Evolutionary conservation across 2,797 vertebrate species (phyloP), one percentile per base, ranked within the genome.

Genomic region (Danionella dracula): DNA sequence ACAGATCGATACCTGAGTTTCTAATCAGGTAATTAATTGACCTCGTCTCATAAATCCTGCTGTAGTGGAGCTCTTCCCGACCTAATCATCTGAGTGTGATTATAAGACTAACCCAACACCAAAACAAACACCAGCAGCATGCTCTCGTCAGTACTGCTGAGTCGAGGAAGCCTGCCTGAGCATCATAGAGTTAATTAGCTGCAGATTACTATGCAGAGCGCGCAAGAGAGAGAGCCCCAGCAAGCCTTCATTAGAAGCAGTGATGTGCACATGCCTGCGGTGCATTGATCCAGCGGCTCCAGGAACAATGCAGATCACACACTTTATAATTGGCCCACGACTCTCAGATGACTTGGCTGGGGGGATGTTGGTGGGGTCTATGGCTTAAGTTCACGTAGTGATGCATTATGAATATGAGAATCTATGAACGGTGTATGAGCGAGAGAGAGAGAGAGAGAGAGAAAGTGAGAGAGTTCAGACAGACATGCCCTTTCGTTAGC

Each of bases 181-280:
- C 88, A 89, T 90, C 88, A 90, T 89, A 90, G 89, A 88, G 84
- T 85, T 89, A 89, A 90, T 90, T 91, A 91, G 90, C 89, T 90
- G 88, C 89, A 90, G 89, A 90, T 90, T 90, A 89, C 86, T 85
- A 90, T 90, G 86, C 88, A 89, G 90, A 86, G 87, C 87, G 87
- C 82, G 86, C 89, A 86, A 85, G 86, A 87, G 86, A 87, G 86
- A 87, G 86, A 87, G 88, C 88, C 88, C 88, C 89, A 90, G 89
- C 89, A 90, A 91, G 87, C 88, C 88, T 89, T 89, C 87, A 90
- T 90, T 89, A 90, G 87, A 86, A 87, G 88, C 86, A 89, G 85
- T 90, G 89, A 91, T 90, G 87, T 85, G 87, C 87, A 91, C 88
- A 88, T 88, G 90, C 87, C 88, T 89, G 87, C 83, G 88, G 88